Conservation (phyloP, 2,113 vertebrate species). For the Limnothrissa miodon region DNA sequence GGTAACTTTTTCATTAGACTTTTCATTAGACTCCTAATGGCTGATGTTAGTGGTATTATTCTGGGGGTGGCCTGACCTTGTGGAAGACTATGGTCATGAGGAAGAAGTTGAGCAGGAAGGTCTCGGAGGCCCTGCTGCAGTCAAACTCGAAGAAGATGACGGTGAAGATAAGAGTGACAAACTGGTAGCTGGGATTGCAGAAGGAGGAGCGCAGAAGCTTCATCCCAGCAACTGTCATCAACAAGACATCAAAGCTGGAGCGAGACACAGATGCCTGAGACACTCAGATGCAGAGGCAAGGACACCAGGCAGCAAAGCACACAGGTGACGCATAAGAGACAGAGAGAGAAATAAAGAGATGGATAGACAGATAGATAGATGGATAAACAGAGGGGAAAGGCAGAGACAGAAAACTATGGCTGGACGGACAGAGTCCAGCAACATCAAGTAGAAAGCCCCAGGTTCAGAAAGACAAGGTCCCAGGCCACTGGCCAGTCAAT, state of each 20-base stretch:
- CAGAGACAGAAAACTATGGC: not conserved
- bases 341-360: not conserved
- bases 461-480: not conserved
- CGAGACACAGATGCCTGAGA: slow-evolving; percentile 55
- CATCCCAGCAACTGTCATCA: slow-evolving; percentile 89
- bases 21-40: too few species aligned
- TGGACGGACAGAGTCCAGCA: not conserved
- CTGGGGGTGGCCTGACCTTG: slow-evolving; percentile 78
- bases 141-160: slow-evolving; percentile 95
- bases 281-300: slow-evolving; percentile 46
- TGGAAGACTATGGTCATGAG: slow-evolving; percentile 92
- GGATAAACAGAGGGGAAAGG: not conserved
- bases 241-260: slow-evolving; percentile 88
- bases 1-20: too few species aligned
- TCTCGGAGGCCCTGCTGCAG: slow-evolving; percentile 87
- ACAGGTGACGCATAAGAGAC: slow-evolving; percentile 18
- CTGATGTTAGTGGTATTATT: not conserved
- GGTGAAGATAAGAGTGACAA: slow-evolving; percentile 87
- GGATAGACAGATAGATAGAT: not conserved
- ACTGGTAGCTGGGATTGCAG: slow-evolving; percentile 91
- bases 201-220: slow-evolving; percentile 93
- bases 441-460: not conserved
- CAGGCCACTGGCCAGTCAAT: not conserved
- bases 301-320: slow-evolving; percentile 36
- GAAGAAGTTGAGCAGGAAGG: slow-evolving; percentile 95